Evolutionary conservation across 1,140 invertebrate species (phyloP), one percentile per base, ranked within the genome.

Genomic region (Hycleus cichorii): DNA sequence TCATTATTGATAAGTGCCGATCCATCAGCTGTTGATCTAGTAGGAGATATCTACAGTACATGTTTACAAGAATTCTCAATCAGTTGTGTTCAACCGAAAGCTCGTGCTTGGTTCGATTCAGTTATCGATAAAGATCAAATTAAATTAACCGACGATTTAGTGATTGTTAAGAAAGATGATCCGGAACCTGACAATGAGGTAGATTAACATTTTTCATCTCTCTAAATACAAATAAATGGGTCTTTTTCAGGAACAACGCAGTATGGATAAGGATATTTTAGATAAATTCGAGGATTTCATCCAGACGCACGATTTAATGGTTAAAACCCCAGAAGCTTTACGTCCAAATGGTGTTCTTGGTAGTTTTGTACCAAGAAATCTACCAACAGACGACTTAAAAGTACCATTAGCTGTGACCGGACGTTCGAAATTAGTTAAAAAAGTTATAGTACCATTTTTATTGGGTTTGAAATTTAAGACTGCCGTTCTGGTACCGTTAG

Each of bases 401-500:
- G 76, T 91, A 61, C 85, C 88, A 44, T 77, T 91, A 56, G 76
- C 81, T 18, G 55, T 49, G 2, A 57, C 44, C 69, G 68, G 71
- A 24, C 58, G 69, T n/a, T 61, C 73, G 81, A 88, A 66, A 85
- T 84, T 90, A 73, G 85, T 91, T 24, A 89, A 89, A 74, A 90
- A 89, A 74, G 84, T 90, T 25, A 79, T 91, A 68, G 82, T 91
- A 55, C 89, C 89, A 12, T 91, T 91, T 80, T 77, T 91, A 26
- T 75, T 91, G 57, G 89, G 89, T 62, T 75, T 91, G 53, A 91
- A 91, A 73, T 88, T 91, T 76, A 91, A 91, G 74, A 84, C 88
- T 38, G 88, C 88, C 1, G 86, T 89, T 10, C 72, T 91, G 64
- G 86, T 90, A 8, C 89, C 89, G 0, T 70, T 91, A 27, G 88